Evolutionary conservation across 2,113 vertebrate genomes (phyloP).

Genomic region (Sitta europaea): DNA sequence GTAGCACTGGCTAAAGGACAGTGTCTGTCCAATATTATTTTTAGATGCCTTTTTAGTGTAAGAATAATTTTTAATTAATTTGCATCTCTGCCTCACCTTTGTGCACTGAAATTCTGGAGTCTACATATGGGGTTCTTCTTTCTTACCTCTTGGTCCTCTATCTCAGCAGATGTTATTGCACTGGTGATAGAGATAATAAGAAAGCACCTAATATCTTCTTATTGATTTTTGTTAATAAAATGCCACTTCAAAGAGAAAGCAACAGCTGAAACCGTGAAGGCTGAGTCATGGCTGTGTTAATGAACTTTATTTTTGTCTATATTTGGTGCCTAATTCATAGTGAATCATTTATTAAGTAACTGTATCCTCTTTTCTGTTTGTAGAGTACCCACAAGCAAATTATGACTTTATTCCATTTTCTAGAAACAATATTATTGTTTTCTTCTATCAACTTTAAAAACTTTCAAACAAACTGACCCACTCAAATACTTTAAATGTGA

Average conservation of each 20-base stretch:
- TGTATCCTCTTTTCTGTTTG: background rate
- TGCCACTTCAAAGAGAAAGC: background rate
- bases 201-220: background rate
- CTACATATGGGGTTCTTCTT: background rate
- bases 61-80: background rate
- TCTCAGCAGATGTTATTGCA: background rate
- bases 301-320: background rate
- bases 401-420: background rate
- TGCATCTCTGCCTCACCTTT: background rate
- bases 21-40: background rate
- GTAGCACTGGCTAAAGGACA: background rate
- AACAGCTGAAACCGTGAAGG: background rate
- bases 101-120: background rate
- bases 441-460: background rate
- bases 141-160: background rate
- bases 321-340: background rate
- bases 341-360: background rate
- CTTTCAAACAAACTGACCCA: background rate
- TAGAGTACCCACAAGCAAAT: background rate
- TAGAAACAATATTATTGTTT: background rate
- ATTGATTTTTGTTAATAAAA: slow-evolving; percentile 43
- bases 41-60: background rate
- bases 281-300: background rate
- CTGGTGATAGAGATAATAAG: background rate
- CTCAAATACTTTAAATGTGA: background rate